These are phyloP conservation scores for Anarrhichthys ocellatus DNA, from an alignment of 2,113 vertebrate genomes.

Conservation along the genomic window DNA sequence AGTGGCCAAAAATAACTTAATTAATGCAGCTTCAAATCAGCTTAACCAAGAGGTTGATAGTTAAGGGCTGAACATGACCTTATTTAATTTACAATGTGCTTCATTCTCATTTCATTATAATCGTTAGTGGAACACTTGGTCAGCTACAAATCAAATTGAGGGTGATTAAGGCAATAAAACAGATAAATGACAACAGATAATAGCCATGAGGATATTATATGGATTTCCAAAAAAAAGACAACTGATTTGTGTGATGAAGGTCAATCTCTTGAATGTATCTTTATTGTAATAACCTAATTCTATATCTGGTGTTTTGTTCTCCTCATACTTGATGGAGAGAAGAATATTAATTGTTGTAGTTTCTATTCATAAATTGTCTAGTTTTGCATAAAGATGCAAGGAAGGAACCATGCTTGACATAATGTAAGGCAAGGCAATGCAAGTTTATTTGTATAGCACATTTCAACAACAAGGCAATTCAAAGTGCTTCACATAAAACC, in stretches of 20 bases:
- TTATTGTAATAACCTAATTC: not conserved
- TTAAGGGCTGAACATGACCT: not conserved
- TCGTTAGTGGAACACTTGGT: not conserved
- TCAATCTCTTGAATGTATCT: not conserved
- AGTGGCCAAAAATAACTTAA: not conserved
- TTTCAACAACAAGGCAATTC: no score
- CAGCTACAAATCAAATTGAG: not conserved
- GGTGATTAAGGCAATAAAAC: not conserved
- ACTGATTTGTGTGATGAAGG: not conserved
- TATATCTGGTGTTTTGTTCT: not conserved
- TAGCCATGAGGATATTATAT: not conserved
- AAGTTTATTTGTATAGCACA: no score
- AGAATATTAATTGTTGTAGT: not conserved
- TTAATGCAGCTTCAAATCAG: not conserved
- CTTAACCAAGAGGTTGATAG: not conserved
- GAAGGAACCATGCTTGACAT: not conserved
- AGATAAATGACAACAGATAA: constrained; percentile 3
- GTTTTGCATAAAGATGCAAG: not conserved
- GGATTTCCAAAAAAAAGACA: not conserved
- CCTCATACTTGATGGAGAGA: not conserved
- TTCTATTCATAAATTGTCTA: not conserved
- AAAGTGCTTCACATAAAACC: no score
- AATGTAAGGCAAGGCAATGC: not conserved
- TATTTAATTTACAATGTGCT: not conserved
- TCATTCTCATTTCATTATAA: constrained; percentile 1